Conservation (phyloP, 1,140 invertebrate species). For the Sarcophaga bullata region DNA sequence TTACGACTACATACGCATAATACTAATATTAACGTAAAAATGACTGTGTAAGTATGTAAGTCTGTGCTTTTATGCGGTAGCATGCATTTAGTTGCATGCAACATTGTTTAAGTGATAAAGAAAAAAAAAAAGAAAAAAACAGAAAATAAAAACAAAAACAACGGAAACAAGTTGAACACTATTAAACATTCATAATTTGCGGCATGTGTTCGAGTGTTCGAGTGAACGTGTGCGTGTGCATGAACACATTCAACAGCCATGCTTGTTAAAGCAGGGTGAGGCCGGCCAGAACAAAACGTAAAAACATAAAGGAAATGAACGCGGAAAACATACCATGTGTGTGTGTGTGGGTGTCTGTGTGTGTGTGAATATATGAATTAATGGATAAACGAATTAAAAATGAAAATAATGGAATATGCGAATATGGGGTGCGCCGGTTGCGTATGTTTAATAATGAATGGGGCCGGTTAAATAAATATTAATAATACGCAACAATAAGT, state of each 20-base stretch:
- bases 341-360: too few relatives aligned
- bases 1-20: neutral
- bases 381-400: neutral
- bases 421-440: conserved; percentile 4
- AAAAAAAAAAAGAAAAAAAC: neutral
- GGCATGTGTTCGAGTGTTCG: neutral
- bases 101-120: conserved; percentile 10
- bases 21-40: too few relatives aligned
- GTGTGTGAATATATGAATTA: neutral
- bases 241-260: too few relatives aligned
- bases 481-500: conserved; percentile 18
- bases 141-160: neutral
- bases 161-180: neutral
- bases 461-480: conserved; percentile 13
- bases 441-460: conserved; percentile 18
- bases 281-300: neutral
- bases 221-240: too few relatives aligned
- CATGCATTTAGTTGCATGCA: neutral
- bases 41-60: neutral
- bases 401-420: neutral
- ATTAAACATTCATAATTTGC: conserved; percentile 25
- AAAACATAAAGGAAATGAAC: neutral
- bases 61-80: neutral
- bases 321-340: neutral
- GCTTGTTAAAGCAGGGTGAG: too few relatives aligned